Percentiles rank a stretch among this genome's conserved stretches.
phyloP scores from a whole-genome alignment of 2,113 vertebrate species.

The Prionailurus bengalensis region DNA sequence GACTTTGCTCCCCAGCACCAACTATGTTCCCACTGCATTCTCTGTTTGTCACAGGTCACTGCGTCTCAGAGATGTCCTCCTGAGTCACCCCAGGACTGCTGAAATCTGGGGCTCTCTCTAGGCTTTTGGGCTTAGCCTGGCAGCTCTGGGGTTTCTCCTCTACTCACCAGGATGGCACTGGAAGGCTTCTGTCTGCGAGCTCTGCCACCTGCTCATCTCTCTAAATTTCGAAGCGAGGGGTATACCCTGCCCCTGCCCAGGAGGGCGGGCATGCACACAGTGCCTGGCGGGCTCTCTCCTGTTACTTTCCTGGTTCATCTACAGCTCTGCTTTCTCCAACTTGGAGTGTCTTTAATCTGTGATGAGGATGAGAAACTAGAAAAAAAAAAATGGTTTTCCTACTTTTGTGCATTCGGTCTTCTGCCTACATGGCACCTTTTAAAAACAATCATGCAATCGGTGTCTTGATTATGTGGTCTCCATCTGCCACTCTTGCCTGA shows the following conservation, averaged over 20 bases:
- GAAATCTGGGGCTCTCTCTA: neutral
- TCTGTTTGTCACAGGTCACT: neutral
- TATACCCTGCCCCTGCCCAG: accelerated
- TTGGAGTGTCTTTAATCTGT: neutral
- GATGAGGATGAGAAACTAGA: neutral
- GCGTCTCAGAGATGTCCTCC: neutral
- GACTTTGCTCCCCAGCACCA: neutral
- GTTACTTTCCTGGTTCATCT: neutral
- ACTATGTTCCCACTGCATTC: accelerated
- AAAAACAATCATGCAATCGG: neutral
- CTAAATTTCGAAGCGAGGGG: neutral
- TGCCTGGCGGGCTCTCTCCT: neutral
- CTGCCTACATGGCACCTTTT: neutral
- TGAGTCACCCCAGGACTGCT: neutral
- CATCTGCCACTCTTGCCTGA: neutral
- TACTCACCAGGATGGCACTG: accelerated
- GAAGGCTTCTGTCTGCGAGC: neutral
- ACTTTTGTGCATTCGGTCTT: neutral
- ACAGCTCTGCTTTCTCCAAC: neutral
- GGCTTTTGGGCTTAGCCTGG: neutral
- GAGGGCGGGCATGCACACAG: accelerated
- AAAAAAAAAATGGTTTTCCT: neutral
- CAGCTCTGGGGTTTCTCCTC: neutral
- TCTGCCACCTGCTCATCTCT: neutral
- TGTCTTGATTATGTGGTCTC: neutral